Conservation (phyloP, 2,888 invertebrate genomes). For the Xylophagus ater region DNA sequence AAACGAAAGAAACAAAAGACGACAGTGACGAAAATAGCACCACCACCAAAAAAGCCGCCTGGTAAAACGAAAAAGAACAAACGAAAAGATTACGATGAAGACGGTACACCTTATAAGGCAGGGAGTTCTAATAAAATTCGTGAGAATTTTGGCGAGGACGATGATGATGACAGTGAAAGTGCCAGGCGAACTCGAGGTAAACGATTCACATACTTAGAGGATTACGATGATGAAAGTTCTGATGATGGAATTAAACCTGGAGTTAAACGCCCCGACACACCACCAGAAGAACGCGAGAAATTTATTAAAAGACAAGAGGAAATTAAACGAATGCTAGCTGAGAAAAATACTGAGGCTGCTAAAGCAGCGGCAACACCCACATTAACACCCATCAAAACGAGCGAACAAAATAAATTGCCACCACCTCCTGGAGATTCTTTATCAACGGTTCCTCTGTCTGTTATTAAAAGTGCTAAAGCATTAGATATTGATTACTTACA, state of each 20-base stretch:
- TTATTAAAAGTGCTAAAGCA: slow-evolving; percentile 38
- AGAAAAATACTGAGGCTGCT: slow-evolving; percentile 38
- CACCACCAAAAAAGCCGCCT: slow-evolving; percentile 30
- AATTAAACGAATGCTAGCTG: slow-evolving; percentile 39
- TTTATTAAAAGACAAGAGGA: slow-evolving; percentile 38
- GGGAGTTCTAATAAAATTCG: slow-evolving; percentile 43
- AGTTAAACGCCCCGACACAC: slow-evolving; percentile 37
- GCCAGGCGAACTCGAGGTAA: slow-evolving; percentile 30
- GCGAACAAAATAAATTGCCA: slow-evolving; percentile 15
- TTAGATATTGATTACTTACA: slow-evolving; percentile 37
- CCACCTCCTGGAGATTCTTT: slow-evolving; percentile 31
- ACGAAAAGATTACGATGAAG: slow-evolving; percentile 23
- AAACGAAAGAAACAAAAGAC: slow-evolving; percentile 36
- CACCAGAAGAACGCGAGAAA: slow-evolving; percentile 38
- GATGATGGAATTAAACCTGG: slow-evolving; percentile 39
- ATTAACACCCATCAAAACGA: slow-evolving; percentile 12
- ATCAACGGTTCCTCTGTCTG: slow-evolving; percentile 36
- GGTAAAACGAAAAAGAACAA: slow-evolving; percentile 39
- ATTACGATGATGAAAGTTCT: slow-evolving; percentile 36
- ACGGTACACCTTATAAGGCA: slow-evolving; percentile 24
- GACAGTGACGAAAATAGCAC: slow-evolving; percentile 41
- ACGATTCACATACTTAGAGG: slow-evolving; percentile 36
- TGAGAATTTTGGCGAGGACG: slow-evolving; percentile 29
- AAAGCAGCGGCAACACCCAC: slow-evolving; percentile 30
- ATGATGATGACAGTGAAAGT: slow-evolving; percentile 27